Evolutionary conservation across 2,888 invertebrate genomes (phyloP).

Genomic region (Schrankia costaestrigalis): DNA sequence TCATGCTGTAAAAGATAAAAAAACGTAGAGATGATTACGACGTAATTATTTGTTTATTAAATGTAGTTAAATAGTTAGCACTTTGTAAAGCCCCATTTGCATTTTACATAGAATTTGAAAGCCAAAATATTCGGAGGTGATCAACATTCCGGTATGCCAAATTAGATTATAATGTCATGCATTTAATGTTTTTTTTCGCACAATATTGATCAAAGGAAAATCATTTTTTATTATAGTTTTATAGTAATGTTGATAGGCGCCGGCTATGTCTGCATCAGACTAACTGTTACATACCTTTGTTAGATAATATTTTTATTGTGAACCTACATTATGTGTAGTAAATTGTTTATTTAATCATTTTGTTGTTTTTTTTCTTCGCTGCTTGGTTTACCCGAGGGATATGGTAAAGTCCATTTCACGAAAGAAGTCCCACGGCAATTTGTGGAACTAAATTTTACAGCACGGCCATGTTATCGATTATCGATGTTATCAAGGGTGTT

Average conservation of each 20-base stretch:
- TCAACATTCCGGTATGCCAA: constrained; percentile 75
- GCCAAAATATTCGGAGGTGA: constrained; percentile 59
- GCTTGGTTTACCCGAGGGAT: too few relatives aligned
- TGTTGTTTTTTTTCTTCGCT: constrained; percentile 48
- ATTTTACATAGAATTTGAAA: constrained; percentile 30
- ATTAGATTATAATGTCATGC: constrained; percentile 56
- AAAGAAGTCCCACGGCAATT: too few relatives aligned
- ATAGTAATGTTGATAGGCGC: constrained; percentile 39
- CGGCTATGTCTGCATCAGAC: constrained; percentile 76
- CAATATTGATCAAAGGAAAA: constrained; percentile 12
- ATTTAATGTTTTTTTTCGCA: constrained; percentile 45
- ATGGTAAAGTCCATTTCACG: too few relatives aligned
- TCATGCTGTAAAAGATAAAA: too few relatives aligned
- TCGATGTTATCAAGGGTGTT: too few relatives aligned
- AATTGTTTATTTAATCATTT: constrained; percentile 79
- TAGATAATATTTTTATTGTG: constrained; percentile 78
- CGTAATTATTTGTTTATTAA: constrained; percentile 27
- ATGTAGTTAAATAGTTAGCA: constrained; percentile 25
- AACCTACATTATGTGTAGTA: constrained; percentile 80
- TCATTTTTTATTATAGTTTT: constrained; percentile 23
- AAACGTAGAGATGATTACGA: too few relatives aligned
- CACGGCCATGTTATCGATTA: too few relatives aligned
- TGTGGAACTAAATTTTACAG: too few relatives aligned
- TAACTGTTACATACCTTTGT: constrained; percentile 68
- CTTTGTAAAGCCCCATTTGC: constrained; percentile 25